Evolutionary conservation across 2,888 invertebrate species (phyloP), one percentile per base, ranked within the genome.

Genomic region (Alviniconcha strummeri): DNA sequence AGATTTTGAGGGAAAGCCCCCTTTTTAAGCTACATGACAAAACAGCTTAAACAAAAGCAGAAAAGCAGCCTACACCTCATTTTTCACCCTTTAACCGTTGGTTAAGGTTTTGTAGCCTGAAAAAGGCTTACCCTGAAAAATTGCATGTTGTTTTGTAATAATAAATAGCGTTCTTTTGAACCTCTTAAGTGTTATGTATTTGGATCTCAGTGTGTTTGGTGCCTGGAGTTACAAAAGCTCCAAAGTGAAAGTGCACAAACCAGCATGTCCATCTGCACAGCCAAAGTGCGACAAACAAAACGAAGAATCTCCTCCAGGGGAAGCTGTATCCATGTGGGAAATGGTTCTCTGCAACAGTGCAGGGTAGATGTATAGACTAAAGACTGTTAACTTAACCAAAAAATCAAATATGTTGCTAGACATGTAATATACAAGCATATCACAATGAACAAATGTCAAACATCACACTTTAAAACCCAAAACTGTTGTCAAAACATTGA

Each of bases 241-340:
- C 8, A 52, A 3, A 69, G n/a, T 8, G 67, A 36, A 36, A 36
- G 36, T 8, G 7, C 6, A 56, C 82, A 57, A 4, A 82, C 82
- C 76, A 82, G 54, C 75, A 76, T 75, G 67, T 82, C 74, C 15
- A 54, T 36, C 19, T 82, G 82, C 15, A 82, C 75, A 13, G 82
- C 82, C 54, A 76, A 54, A 6, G 82, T n/a, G 15, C 82, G 75
- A 36, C 82, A 75, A n/a, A 82, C 64, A 36, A 74, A 13, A n/a
- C 54, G 72, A 64, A 82, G 75, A 54, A 82, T 75, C 15, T 76
- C 75, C 4, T 64, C 64, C 15, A 11, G 17, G 7, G 60, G 52
- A 11, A 82, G 9, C 4, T 57, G 82, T 9, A 76, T 55, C 76
- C 75, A 82, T 7, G 67, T 60, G 9, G 64, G 17, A 19, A 67